A percentile compares a stretch with the other conserved stretches of the same genome.
Evolutionary conservation across 1,140 invertebrate species (phyloP).

Genomic region (Holcopasites calliopsidis): DNA sequence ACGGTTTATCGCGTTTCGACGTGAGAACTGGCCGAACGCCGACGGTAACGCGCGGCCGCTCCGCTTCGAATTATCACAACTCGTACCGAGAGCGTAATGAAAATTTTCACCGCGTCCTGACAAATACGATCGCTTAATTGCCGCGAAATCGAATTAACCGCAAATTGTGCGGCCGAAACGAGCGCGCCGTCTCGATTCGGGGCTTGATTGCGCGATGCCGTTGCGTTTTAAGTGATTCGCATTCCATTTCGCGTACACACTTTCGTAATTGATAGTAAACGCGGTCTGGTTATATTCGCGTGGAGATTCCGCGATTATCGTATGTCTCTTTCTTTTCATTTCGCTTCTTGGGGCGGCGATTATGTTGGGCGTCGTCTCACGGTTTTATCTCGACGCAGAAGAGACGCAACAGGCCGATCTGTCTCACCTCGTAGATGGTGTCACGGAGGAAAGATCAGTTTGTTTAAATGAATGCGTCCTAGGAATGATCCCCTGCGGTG

Average conservation of each 20-base stretch:
- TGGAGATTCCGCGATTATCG: too few species aligned
- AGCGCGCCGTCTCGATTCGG: neutral
- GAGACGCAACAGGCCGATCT: conserved; percentile 15
- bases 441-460: conserved; percentile 1
- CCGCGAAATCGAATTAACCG: neutral
- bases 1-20: conserved; percentile 44
- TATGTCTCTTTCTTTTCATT: neutral
- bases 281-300: too few species aligned
- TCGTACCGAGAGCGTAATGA: conserved; percentile 28
- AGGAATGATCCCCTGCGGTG: neutral
- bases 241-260: too few species aligned
- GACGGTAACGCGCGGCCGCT: neutral
- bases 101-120: conserved; percentile 31
- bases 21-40: conserved; percentile 21
- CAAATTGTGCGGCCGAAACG: neutral
- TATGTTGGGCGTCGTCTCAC: neutral
- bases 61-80: conserved; percentile 54
- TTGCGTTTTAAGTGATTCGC: too few species aligned
- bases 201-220: neutral
- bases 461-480: conserved; percentile 21
- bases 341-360: neutral
- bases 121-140: conserved; percentile 27
- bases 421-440: conserved; percentile 2
- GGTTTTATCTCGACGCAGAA: conserved; percentile 19
- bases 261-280: too few species aligned